Percentiles rank a stretch among this genome's conserved stretches.
phyloP scores from a whole-genome alignment of 1,140 invertebrate species.

The Monochamus saltuarius region DNA sequence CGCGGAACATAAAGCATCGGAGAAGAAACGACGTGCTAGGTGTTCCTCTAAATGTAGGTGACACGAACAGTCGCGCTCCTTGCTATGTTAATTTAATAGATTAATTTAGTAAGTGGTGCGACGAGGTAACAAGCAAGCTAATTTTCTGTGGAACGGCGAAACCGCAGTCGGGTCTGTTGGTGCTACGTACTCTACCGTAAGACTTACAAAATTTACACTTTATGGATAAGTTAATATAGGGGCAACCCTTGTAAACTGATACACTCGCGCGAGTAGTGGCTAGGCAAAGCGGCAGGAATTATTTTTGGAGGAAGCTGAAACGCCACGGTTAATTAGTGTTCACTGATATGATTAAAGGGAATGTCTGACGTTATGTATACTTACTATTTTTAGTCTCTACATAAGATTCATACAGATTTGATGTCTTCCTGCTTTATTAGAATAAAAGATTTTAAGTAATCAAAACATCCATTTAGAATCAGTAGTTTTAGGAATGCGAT shows the following conservation, averaged over 20 bases:
- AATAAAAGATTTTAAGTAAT: too few species aligned
- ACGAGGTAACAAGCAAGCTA: slow-evolving; percentile 48
- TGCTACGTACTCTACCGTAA: slow-evolving; percentile 31
- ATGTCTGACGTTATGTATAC: too few species aligned
- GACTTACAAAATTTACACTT: slow-evolving; percentile 31
- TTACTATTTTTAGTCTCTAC: too few species aligned
- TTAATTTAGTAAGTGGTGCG: slow-evolving; percentile 48
- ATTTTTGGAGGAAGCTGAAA: too few species aligned
- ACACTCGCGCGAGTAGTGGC: too few species aligned
- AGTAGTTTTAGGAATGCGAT: too few species aligned
- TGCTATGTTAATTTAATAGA: slow-evolving; percentile 46
- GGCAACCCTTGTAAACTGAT: background rate
- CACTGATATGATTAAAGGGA: too few species aligned
- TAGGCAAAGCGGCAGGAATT: too few species aligned
- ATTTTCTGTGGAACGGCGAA: slow-evolving; percentile 41
- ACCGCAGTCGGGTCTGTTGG: slow-evolving; percentile 30
- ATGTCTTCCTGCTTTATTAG: too few species aligned
- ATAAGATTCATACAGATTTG: too few species aligned
- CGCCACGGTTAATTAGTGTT: too few species aligned
- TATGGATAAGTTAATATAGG: slow-evolving; percentile 30
- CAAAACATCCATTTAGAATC: too few species aligned
- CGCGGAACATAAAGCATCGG: background rate
- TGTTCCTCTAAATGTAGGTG: slow-evolving; percentile 40
- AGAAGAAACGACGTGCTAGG: slow-evolving; percentile 19
- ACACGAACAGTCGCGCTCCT: slow-evolving; percentile 41